Evolutionary conservation across 1,140 invertebrate species (phyloP), one percentile per base, ranked within the genome.

Genomic region (Neodiprion pinetum): DNA sequence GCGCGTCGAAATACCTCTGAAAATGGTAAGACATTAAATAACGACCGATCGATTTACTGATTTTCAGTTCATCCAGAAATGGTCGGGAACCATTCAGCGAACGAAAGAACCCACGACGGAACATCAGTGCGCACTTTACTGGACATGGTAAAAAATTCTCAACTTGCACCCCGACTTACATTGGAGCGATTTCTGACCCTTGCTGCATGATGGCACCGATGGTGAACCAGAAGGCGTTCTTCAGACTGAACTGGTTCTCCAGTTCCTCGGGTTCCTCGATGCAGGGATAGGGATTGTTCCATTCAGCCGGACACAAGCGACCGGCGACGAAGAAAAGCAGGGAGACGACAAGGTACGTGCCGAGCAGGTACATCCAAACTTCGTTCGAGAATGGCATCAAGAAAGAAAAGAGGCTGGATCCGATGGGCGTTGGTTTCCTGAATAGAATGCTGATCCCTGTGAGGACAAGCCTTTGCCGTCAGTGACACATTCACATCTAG

Each of bases 361-460:
- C 87, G 0, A 93, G 92, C 79, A 97, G 90, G 80, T 92, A 93
- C 66, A 95, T 85, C 95, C 96, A 97, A 49, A 97, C 95, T 61
- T 93, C 92, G 10, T 90, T 87, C 0, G 95, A 95, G 82, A 98
- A 96, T 0, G 97, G 97, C 21, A 94, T 94, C 82, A 98, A 91
- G 85, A 98, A 98, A 0, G 95, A 96, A 82, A 98, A 96, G 9
- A 96, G 89, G 80, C 92, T 93, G 0, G 96, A 95, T 1, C 94
- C 90, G 75, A 94, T 92, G 81, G 94, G 95, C n/a, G 90, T 91
- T 1, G 96, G 95, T 80, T 95, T 95, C 80, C 92, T 92, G 80
- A 95, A 96, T 9, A 98, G 83, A 82, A 98, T 97, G 65, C 94
- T 94, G 77, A 97, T 95, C n/a, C 93, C 93, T 93, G 70, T 66